Evolutionary conservation across 2,113 vertebrate species (phyloP), one percentile per base, ranked within the genome.

Genomic region (Probosciger aterrimus): DNA sequence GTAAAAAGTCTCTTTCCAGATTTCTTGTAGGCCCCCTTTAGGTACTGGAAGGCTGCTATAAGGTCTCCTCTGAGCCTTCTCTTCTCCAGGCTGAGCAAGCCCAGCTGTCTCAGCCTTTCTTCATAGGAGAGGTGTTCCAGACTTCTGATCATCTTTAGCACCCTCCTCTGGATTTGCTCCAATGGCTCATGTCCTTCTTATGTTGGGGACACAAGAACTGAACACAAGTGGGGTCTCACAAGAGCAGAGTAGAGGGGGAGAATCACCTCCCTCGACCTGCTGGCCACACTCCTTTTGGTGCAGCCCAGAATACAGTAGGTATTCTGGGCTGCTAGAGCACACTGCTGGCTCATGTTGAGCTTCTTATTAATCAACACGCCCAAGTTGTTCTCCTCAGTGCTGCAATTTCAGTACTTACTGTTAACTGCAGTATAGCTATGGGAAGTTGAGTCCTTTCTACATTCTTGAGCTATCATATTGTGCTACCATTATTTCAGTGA

Each of bases 31-130:
- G 3, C 9, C 27, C 10, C 18, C 6, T 28, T 44, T 27, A 23
- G 19, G 18, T 44, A 44, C 18, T 65, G 15, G 44, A 65, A 22
- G 23, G 33, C 3, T n/a, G 33, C 13, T 44, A 3, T 27, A 37
- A 62, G 35, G 9, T 44, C 57, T 85, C 19, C 33, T 13, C 59
- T 44, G 37, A 5, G 7, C 18, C 15, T 52, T 74, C 15, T 41
- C 28, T 63, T 57, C 10, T 57, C 37, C 60, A 62, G 50, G 27
- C 11, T 67, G 17, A 71, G 19, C 15, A 44, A 18, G 4, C 9
- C 18, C 0, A 0, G 2, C 37, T 75, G 4, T 49, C 5, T 20
- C 67, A 79, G 18, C 6, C 15, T 7, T 1, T 52, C 23, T 33
- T 49, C 39, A 23, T 0, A 55, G 28, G 7, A 49, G 31, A 71